Base-by-base conservation (phyloP, 2,888 invertebrate species). In the Spilarctia lutea region DNA sequence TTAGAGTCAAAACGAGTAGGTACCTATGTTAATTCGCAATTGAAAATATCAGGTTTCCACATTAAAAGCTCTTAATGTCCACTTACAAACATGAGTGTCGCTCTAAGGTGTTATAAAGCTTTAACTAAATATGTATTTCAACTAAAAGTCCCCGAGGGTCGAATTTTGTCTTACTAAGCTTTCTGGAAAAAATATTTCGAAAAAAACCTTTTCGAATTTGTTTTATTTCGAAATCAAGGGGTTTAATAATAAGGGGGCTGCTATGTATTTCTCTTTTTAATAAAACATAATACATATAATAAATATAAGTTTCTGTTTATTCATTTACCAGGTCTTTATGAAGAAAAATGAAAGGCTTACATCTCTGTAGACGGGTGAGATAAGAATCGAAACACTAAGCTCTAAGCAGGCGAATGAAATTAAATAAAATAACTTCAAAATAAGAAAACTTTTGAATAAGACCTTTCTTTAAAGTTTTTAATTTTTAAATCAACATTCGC, bases 301-400 rank as follows among this genome's bases (percentile, higher is more conserved):
- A 78, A 82, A 84, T 85, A 79, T 75, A 81, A 81, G 83, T 80
- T 81, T 82, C 80, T 84, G 87, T 86, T 88, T 86, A 87, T 85
- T 87, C 82, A 87, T 86, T 85, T 83, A 81, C 83, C 86, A 52
- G 52, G 24, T 20, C 24, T 52, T 0, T 8, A 52, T 24, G 2
- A 52, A 52, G 24, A 24, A 45, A 77, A 79, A 69, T 80, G 84
- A 87, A 39, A 81, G 83, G 75, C 87, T 63, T 71, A 81, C 78
- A 73, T 66, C 68, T 73, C 73, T 78, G 48, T 35, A 20, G 66
- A 73, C 72, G 71, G 24, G 77, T 56, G 18, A 65, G 84, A 85
- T 75, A 82, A 81, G 73, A 85, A 86, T 75, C 56, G 74, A 71
- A 65, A 72, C 72, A 81, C 77, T 81, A 71, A 70, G 56, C 20